Conservation (phyloP, 2,797 vertebrate species). For the Rhynchotus rufescens region DNA sequence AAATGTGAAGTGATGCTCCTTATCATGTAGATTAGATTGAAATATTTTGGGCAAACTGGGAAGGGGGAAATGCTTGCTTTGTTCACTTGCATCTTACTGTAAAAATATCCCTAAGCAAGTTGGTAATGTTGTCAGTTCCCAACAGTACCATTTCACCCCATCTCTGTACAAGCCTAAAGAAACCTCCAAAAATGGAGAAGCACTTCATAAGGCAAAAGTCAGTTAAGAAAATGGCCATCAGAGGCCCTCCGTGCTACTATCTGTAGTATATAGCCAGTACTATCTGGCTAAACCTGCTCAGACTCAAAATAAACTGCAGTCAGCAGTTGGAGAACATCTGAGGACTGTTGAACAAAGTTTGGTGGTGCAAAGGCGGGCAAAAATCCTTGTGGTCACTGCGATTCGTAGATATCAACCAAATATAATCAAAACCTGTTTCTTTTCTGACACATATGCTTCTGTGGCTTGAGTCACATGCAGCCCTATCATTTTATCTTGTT, state of each 20-base stretch:
- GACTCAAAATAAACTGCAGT: neutral
- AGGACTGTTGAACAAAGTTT: neutral
- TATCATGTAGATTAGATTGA: constrained; percentile 3
- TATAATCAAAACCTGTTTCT: constrained; percentile 37
- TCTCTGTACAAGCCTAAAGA: neutral
- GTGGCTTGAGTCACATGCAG: constrained; percentile 22
- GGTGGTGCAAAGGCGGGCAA: constrained; percentile 17
- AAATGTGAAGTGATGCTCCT: neutral
- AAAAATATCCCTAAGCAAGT: neutral
- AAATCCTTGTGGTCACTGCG: constrained; percentile 22
- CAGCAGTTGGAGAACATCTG: neutral
- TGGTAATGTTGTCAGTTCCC: neutral
- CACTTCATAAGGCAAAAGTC: neutral
- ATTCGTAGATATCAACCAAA: constrained; percentile 24
- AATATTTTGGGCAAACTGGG: neutral
- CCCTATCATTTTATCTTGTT: constrained; percentile 25
- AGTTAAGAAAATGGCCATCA: neutral
- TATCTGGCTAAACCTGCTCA: neutral
- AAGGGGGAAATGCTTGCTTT: neutral
- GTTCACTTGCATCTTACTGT: neutral
- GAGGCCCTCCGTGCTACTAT: neutral
- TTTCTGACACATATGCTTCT: constrained; percentile 20
- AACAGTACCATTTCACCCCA: neutral
- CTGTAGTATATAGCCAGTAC: too few relatives aligned
- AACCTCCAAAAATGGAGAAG: neutral